Base-by-base conservation (phyloP, 2,797 vertebrate species). In the Danionella dracula region DNA sequence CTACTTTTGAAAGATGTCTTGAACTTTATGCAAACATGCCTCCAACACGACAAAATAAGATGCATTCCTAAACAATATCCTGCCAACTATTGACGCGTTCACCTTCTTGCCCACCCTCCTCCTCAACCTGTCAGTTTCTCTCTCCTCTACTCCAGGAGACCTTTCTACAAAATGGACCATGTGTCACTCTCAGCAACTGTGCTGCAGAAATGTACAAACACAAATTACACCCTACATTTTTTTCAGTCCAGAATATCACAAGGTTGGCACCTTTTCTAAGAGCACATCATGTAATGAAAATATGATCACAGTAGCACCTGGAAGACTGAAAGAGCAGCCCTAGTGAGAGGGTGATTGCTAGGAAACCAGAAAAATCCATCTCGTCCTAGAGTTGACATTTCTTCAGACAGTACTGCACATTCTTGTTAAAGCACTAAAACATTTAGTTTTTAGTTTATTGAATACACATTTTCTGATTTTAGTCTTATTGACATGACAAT, bases 131-230 rank as follows among this genome's bases (percentile, higher is more conserved):
- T 20, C 46, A 5, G 5, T 50, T 12, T 8, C 15, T 60, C 17
- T 58, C 10, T 46, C 35, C 57, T 15, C 54, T 12, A 23, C 66
- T 32, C 23, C 23, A 8, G 23, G 49, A 53, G 15, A 35, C n/a
- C 19, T 38, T 32, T 65, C 41, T 20, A 46, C 17, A 41, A 41
- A 50, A 73, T 44, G 5, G 15, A 31, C 66, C 68, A 78, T 74
- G 67, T 81, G 68, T 32, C 60, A 21, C 62, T 13, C 20, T 66
- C 44, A 49, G 34, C 48, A 42, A 49, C 38, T 42, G 21, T 46
- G 20, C 15, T 4, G 2, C 16, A 41, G 27, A 8, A 11, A 20
- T 42, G 49, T 60, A 64, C 16, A 69, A 51, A 60, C 29, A 19
- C 11, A 58, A 65, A 57, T 71, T 68, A 68, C 17, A 51, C 16